Percentiles rank a stretch among this genome's conserved stretches.
phyloP scores from a whole-genome alignment of 2,113 vertebrate species.

The Tragelaphus imberbis region DNA sequence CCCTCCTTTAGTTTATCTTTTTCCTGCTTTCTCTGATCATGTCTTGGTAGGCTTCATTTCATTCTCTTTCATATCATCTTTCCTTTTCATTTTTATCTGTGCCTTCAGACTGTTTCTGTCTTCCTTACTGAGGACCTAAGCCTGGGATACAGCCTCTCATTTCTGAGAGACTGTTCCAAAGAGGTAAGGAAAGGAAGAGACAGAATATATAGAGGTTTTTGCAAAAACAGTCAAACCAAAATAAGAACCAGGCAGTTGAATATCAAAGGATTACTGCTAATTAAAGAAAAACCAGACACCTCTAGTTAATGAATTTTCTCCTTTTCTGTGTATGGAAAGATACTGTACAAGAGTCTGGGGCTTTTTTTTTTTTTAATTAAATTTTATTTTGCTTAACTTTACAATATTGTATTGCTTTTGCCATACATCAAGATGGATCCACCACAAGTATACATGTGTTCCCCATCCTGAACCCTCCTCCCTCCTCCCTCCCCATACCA shows the following conservation, averaged over 20 bases:
- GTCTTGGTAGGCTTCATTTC: background rate
- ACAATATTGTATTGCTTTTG: too few relatives aligned
- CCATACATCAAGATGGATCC: too few relatives aligned
- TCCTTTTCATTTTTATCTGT: background rate
- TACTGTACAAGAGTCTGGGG: background rate
- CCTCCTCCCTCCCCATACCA: too few relatives aligned
- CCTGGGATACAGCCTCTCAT: background rate
- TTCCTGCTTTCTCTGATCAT: background rate
- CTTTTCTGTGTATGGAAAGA: background rate
- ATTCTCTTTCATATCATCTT: background rate
- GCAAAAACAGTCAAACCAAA: background rate
- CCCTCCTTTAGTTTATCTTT: background rate
- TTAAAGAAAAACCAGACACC: background rate
- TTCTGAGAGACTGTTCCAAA: background rate
- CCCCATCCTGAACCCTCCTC: too few relatives aligned
- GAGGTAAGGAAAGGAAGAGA: background rate
- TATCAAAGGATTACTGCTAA: background rate
- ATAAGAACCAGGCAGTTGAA: background rate
- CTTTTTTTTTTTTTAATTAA: too few relatives aligned
- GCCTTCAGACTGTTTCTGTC: background rate
- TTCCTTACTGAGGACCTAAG: background rate
- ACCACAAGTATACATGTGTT: too few relatives aligned
- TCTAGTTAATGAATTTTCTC: background rate
- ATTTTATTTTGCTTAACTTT: too few relatives aligned
- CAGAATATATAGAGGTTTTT: background rate